These are phyloP conservation scores for Liolophura sinensis DNA, from an alignment of 1,140 invertebrate species.

Conservation along the genomic window DNA sequence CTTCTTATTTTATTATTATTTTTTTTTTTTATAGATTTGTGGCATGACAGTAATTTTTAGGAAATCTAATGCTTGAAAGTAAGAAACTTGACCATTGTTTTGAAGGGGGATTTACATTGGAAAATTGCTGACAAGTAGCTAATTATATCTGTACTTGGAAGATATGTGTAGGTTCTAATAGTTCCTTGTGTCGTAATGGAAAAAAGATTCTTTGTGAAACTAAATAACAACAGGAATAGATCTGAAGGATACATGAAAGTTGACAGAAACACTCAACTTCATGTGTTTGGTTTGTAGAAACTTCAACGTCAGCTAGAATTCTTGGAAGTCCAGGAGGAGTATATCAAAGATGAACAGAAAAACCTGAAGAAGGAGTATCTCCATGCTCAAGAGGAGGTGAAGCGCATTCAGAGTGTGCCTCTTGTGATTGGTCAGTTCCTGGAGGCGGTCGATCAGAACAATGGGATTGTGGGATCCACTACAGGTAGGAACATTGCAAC, in stretches of 20 bases:
- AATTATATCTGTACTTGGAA: too few relatives aligned
- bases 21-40: too few relatives aligned
- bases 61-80: background rate
- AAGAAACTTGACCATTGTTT: background rate
- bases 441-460: conserved; percentile 97
- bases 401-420: conserved; percentile 96
- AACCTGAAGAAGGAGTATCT: conserved; percentile 97
- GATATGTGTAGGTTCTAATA: background rate
- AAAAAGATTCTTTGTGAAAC: background rate
- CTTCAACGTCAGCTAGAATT: conserved; percentile 94
- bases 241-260: background rate
- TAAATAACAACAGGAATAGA: background rate
- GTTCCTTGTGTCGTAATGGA: background rate
- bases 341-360: conserved; percentile 97
- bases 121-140: too few relatives aligned
- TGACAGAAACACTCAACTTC: background rate
- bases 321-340: conserved; percentile 96
- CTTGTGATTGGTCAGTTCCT: conserved; percentile 97
- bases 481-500: conserved; percentile 62
- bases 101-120: background rate
- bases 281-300: conserved; percentile 70
- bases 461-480: conserved; percentile 87
- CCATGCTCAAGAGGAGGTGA: conserved; percentile 96
- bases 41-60: too few relatives aligned
- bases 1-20: too few relatives aligned